Percentiles rank a stretch among this genome's conserved stretches.
phyloP scores from a whole-genome alignment of 2,113 vertebrate species.

The Halcyon senegalensis region DNA sequence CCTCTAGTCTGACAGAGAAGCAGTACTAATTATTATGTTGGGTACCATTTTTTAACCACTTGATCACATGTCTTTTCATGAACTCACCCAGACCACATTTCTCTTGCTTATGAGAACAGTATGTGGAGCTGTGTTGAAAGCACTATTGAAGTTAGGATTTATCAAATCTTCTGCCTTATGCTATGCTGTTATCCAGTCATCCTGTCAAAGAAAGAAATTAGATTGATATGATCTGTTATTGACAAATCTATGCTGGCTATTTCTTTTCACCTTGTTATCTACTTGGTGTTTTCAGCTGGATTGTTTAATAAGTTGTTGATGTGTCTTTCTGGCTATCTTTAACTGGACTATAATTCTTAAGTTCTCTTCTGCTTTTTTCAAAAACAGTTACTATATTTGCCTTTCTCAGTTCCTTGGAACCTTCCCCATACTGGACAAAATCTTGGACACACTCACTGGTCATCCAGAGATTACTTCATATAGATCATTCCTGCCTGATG shows the following conservation, averaged over 20 bases:
- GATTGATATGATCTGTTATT: slow-evolving; percentile 30
- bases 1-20: neutral
- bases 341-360: neutral
- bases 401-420: neutral
- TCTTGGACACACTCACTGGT: neutral
- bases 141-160: slow-evolving; percentile 5
- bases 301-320: slow-evolving; percentile 22
- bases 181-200: neutral
- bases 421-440: neutral
- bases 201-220: slow-evolving; percentile 46
- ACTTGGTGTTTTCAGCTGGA: neutral
- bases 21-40: neutral
- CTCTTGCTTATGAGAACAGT: neutral
- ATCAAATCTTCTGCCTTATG: slow-evolving; percentile 19
- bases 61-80: neutral
- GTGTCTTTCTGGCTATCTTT: neutral
- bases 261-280: slow-evolving; percentile 39
- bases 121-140: neutral
- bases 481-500: neutral
- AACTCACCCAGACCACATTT: slow-evolving; percentile 22
- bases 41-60: neutral
- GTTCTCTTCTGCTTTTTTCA: neutral
- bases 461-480: neutral
- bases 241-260: neutral
- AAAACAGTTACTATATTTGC: neutral